Conservation (phyloP, 2,888 invertebrate species). For the Leptinotarsa rubiginosa region DNA sequence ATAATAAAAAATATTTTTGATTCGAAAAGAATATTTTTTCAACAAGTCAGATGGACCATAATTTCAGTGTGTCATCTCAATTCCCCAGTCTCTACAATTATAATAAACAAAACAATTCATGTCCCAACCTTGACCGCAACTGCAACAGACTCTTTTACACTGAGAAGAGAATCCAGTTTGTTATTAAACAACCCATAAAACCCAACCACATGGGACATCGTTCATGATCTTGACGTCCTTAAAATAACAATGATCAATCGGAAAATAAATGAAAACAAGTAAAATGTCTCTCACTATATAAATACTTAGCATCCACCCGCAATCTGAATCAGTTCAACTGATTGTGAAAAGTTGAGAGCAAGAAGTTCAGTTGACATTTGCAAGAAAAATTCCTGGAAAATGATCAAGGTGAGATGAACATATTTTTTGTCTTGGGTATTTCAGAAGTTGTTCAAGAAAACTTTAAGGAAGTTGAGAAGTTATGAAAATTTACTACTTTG, state of each 20-base stretch:
- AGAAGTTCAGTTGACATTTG: not conserved
- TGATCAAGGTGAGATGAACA: not conserved
- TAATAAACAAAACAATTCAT: not conserved
- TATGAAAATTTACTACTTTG: too few species aligned
- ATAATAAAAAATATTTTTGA: too few species aligned
- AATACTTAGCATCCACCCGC: not conserved
- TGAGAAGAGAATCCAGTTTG: not conserved
- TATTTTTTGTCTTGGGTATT: not conserved
- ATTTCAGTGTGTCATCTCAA: too few species aligned
- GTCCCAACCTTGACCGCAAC: not conserved
- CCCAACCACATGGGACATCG: not conserved
- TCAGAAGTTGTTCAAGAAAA: not conserved
- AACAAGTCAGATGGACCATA: too few species aligned
- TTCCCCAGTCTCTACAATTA: too few species aligned
- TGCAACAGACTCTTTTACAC: not conserved
- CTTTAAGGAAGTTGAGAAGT: too few species aligned
- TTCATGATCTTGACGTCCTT: constrained; percentile 4
- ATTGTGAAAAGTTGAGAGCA: constrained; percentile 3
- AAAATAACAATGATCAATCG: constrained; percentile 3
- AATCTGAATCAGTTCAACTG: not conserved
- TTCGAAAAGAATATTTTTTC: too few species aligned
- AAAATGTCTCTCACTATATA: not conserved
- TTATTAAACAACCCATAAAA: constrained; percentile 1
- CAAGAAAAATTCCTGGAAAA: not conserved
- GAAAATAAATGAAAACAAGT: constrained; percentile 7